Evolutionary conservation across 2,888 invertebrate species (phyloP).

Genomic region (Andricus curvator): DNA sequence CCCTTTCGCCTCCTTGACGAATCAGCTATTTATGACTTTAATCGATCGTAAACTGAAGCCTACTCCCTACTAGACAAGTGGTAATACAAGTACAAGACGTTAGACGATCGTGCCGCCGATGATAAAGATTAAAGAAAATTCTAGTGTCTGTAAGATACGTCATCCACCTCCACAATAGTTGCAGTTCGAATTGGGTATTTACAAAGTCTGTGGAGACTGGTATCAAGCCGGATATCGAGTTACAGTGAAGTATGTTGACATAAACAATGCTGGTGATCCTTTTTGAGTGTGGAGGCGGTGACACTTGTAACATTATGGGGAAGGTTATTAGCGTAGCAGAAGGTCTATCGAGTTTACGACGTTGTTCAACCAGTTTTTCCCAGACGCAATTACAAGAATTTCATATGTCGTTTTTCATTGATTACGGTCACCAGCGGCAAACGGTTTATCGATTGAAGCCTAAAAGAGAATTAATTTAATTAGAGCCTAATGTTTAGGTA

Average conservation of each 20-base stretch:
- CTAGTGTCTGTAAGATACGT: neutral
- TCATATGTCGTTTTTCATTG: too few species aligned
- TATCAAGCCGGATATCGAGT: constrained; percentile 28
- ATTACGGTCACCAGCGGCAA: too few species aligned
- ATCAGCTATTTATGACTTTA: constrained; percentile 68
- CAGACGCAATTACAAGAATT: too few species aligned
- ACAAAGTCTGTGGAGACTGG: neutral
- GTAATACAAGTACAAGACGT: constrained; percentile 38
- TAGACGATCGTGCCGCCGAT: constrained; percentile 21
- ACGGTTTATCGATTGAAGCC: too few species aligned
- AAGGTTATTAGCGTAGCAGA: constrained; percentile 29
- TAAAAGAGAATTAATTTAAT: too few species aligned
- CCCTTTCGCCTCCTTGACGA: constrained; percentile 55
- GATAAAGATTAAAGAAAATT: constrained; percentile 17
- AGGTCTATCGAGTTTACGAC: constrained; percentile 1
- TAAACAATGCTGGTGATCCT: neutral
- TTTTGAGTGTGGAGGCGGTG: constrained; percentile 8
- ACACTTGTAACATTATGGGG: constrained; percentile 25
- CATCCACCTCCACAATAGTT: constrained; percentile 17
- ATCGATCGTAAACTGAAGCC: constrained; percentile 68
- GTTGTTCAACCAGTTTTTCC: neutral
- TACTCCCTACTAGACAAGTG: constrained; percentile 61
- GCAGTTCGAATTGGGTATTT: constrained; percentile 22
- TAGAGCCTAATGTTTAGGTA: too few species aligned
- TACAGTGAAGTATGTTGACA: constrained; percentile 26